Evolutionary conservation across 2,888 invertebrate genomes (phyloP), one percentile per base, ranked within the genome.

Genomic region (Hoplodrina blanda): DNA sequence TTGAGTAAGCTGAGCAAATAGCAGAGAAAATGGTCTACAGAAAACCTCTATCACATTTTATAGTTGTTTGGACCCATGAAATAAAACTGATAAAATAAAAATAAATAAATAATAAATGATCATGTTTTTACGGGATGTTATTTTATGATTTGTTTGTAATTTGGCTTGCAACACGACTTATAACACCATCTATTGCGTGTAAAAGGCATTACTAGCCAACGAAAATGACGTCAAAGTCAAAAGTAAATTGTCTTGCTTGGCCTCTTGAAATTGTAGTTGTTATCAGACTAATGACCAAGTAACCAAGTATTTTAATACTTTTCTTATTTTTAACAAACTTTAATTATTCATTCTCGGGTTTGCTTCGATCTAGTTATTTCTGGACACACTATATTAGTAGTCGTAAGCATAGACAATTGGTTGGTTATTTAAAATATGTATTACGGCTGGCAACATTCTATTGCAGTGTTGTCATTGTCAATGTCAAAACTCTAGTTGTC

Each of bases 401-500:
- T n/a, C 6, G 1, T 11, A 0, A 15, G 10, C 68, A 75, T 76
- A 82, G 66, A 81, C 56, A 67, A 66, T n/a, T 57, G n/a, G 6
- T 17, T 11, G 6, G 4, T 0, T 4, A 8, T 46, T 46, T n/a
- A 46, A 17, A 15, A n/a, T 37, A 62, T 44, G 33, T 49, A 20
- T 62, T 53, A 25, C 2, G 1, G 30, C 19, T 87, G 64, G 83
- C 81, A 89, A 81, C 85, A 84, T 72, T 68, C 13, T 11, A 3
- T 10, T 0, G 33, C 50, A 10, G 64, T 68, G 17, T 46, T 46
- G 46, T 46, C 46, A 46, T 46, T 83, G 89, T 89, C 87, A 89
- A 76, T 86, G 89, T 90, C 91, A 91, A 80, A 82, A 81, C 82
- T 82, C 80, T 82, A 62, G 52, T 69, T 76, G 93, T 94, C 92